Evolutionary conservation across 2,113 vertebrate species (phyloP), one percentile per base, ranked within the genome.

Genomic region (Apodemus speciosus): DNA sequence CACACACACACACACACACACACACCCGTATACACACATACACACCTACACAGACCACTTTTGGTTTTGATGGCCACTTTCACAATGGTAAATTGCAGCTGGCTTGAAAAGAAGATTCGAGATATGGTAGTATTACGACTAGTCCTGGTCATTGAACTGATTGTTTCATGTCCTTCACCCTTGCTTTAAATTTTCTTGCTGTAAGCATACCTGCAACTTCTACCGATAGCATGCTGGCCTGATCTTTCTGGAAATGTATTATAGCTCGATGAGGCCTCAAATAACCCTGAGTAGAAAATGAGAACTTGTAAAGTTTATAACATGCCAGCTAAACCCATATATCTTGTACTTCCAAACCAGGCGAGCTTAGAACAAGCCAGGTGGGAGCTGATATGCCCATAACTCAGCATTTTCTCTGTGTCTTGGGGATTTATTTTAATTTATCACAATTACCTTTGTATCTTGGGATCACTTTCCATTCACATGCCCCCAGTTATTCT

Each of bases 381-480:
- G 64, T 86, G 4, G 49, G 64, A 93, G 21, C 73, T 85, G 18
- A 81, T 60, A 46, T 38, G 56, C 66, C 85, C 35, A 81, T 58
- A 95, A 64, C 76, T 92, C 91, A 92, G 9, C 38, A 93, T 76
- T 88, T 94, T 91, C 21, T 92, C 87, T 75, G 27, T 10, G 3
- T 92, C 85, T 79, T 25, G 49, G 60, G 6, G 0, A 66, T 69
- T 86, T 90, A 32, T 89, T 53, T 30, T 13, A 35, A 51, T 27
- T 80, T 62, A 68, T 62, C 6, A 83, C 7, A 89, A 51, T 86
- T 86, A 56, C 27, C 13, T 94, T 79, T 81, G 35, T 49, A 89
- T 84, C 30, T 93, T 92, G 89, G 73, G 71, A 38, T 91, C 6
- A 92, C 3, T 83, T 88, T 68, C 15, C 87, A 96, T 89, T 94